phyloP scores from a whole-genome alignment of 2,113 vertebrate species.

The human (Homo sapiens) region DNA sequence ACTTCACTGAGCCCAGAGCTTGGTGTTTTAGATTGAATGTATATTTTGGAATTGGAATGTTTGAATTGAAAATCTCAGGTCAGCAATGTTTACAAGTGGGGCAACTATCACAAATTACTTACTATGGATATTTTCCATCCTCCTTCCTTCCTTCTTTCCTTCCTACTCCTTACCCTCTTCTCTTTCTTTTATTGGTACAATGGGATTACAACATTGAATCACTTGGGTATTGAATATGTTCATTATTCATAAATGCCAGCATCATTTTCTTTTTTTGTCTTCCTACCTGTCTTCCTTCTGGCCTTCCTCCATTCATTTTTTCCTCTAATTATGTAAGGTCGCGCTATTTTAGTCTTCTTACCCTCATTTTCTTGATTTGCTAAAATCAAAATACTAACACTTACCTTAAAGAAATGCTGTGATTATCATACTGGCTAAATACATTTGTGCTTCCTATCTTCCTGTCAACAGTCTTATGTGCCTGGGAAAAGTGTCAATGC shows the following conservation, averaged over 20 bases:
- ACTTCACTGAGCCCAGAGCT: neutral
- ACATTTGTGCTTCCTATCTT: neutral
- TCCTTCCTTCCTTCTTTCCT: neutral
- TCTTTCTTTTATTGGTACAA: neutral
- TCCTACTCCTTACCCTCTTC: neutral
- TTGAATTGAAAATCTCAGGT: neutral
- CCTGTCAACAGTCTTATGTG: neutral
- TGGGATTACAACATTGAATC: neutral
- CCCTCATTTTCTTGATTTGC: neutral
- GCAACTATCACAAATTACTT: neutral
- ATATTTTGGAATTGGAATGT: neutral
- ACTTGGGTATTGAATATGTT: neutral
- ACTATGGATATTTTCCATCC: neutral
- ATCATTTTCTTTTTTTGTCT: neutral
- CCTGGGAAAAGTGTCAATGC: neutral
- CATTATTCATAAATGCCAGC: neutral
- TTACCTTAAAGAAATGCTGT: neutral
- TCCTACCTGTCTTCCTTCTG: neutral
- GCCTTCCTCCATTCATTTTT: neutral
- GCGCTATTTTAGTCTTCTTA: neutral
- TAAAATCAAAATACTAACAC: neutral
- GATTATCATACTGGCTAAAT: neutral
- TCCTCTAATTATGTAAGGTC: neutral
- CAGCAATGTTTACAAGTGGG: neutral
- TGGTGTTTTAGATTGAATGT: neutral